phyloP scores from a whole-genome alignment of 2,888 invertebrate species.

The Polymixis flavicincta region DNA sequence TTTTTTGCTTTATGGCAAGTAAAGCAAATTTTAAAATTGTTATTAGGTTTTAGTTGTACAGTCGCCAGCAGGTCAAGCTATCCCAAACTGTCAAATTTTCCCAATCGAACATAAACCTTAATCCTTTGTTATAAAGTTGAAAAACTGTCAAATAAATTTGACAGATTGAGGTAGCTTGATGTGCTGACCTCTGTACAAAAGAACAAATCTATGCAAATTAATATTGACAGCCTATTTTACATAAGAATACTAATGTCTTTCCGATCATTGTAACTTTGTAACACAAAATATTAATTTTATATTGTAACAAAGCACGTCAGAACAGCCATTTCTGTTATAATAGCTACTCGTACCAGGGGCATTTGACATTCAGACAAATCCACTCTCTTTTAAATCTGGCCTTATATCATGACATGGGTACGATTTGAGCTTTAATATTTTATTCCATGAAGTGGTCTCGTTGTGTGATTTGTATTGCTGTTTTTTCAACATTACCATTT shows the following conservation, averaged over 20 bases:
- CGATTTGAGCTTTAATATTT: conserved; percentile 29
- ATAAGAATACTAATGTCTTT: conserved; percentile 18
- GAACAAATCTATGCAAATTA: conserved; percentile 46
- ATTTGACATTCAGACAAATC: conserved; percentile 41
- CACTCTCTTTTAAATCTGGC: conserved; percentile 37
- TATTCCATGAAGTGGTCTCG: conserved; percentile 1
- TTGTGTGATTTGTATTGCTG: background rate
- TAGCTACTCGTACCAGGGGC: background rate
- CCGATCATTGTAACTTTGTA: conserved; percentile 10
- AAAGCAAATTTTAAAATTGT: conserved; percentile 23
- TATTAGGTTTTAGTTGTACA: conserved; percentile 14
- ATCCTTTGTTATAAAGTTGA: no score
- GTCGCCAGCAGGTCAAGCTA: no score
- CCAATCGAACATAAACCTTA: no score
- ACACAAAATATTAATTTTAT: conserved; percentile 23
- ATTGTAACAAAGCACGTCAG: conserved; percentile 15
- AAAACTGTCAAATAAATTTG: no score
- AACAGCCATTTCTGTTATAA: conserved; percentile 29
- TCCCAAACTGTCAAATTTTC: no score
- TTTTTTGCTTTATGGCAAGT: conserved; percentile 30
- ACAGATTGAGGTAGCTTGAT: no score
- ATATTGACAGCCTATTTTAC: conserved; percentile 54
- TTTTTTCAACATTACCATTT: background rate
- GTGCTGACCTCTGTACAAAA: no score
- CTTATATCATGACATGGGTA: conserved; percentile 23